Conservation (phyloP, 1,140 invertebrate genomes). For the Pseudomyrmex gracilis region DNA sequence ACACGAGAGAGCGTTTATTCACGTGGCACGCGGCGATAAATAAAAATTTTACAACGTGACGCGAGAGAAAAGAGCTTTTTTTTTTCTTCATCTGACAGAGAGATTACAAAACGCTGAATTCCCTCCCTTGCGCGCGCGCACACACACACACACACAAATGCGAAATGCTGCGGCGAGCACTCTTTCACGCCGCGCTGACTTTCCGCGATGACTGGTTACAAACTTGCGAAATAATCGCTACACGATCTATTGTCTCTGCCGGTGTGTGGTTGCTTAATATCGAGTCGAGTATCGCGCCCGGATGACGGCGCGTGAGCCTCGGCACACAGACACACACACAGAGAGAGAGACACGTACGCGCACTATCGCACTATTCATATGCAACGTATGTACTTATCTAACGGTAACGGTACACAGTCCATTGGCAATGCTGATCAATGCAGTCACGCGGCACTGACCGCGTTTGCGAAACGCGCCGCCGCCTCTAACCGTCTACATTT, state of each 20-base stretch:
- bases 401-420: slow-evolving; percentile 39
- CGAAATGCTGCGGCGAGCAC: too few species aligned
- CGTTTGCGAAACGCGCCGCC: slow-evolving; percentile 49
- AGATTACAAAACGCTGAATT: background rate
- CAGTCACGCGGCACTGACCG: slow-evolving; percentile 22
- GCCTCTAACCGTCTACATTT: slow-evolving; percentile 31
- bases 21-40: background rate
- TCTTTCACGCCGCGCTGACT: background rate
- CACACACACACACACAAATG: too few species aligned
- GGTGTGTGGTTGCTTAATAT: slow-evolving; percentile 22
- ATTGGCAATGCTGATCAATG: slow-evolving; percentile 67
- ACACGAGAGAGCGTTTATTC: background rate
- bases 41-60: background rate
- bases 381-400: slow-evolving; percentile 50
- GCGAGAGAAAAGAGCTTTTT: background rate
- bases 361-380: slow-evolving; percentile 33
- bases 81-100: background rate
- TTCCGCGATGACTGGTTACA: too few species aligned
- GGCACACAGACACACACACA: background rate
- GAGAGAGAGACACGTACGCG: too few species aligned
- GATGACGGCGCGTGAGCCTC: background rate
- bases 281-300: background rate
- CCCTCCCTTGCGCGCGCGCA: background rate
- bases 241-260: background rate
- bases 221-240: background rate